These are phyloP conservation scores for Leptinotarsa undecemlineata DNA, from an alignment of 1,140 invertebrate species.

Conservation along the genomic window DNA sequence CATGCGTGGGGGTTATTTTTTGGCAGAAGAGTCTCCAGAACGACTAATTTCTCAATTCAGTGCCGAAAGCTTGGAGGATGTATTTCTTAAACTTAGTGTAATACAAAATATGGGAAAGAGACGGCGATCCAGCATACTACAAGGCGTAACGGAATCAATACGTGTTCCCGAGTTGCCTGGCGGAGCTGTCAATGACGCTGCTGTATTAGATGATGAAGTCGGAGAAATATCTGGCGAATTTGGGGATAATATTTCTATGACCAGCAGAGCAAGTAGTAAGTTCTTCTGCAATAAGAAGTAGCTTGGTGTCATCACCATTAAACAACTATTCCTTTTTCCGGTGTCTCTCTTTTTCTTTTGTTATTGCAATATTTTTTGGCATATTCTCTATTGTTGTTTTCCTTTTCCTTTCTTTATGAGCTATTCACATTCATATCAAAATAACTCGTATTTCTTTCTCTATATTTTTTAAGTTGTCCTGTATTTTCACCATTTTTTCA, in stretches of 20 bases:
- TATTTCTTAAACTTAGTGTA: constrained; percentile 89
- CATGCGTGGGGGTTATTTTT: constrained; percentile 86
- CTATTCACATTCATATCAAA: too few relatives aligned
- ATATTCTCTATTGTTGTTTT: too few relatives aligned
- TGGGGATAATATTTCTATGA: constrained; percentile 79
- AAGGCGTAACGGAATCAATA: constrained; percentile 70
- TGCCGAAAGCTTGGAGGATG: constrained; percentile 83
- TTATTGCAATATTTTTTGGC: too few relatives aligned
- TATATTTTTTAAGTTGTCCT: too few relatives aligned
- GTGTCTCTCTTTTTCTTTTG: too few relatives aligned
- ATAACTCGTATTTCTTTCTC: too few relatives aligned
- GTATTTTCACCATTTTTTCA: too few relatives aligned
- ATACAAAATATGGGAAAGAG: constrained; percentile 79
- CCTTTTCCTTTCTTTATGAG: too few relatives aligned
- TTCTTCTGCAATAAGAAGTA: neutral
- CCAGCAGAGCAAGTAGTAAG: constrained; percentile 62
- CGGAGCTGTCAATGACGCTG: constrained; percentile 59
- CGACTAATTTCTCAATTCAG: constrained; percentile 77
- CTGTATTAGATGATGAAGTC: constrained; percentile 65
- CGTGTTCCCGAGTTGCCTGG: constrained; percentile 60
- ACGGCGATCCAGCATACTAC: constrained; percentile 74
- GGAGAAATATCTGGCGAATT: constrained; percentile 84
- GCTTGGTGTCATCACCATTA: too few relatives aligned
- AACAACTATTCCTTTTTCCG: too few relatives aligned
- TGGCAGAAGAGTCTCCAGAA: constrained; percentile 88